phyloP scores from a whole-genome alignment of 1,140 invertebrate species.

The Papilio polyxenes region DNA sequence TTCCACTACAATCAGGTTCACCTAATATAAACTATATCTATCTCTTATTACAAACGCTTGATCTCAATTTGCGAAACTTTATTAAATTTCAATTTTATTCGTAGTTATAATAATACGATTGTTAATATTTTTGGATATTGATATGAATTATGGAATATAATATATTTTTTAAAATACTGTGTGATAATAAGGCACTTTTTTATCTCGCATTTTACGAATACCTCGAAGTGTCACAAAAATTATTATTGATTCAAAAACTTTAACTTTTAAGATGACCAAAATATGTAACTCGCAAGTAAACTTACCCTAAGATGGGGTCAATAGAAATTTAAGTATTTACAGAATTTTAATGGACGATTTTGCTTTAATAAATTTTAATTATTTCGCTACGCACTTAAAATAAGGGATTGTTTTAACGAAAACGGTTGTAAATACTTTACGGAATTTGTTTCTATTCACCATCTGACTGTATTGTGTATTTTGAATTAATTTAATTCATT shows the following conservation, averaged over 20 bases:
- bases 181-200: not conserved
- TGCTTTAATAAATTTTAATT: too few relatives aligned
- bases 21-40: not conserved
- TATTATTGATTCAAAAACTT: not conserved
- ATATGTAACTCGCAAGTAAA: not conserved
- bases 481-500: not conserved
- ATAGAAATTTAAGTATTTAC: too few relatives aligned
- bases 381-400: too few relatives aligned
- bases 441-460: too few relatives aligned
- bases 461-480: not conserved
- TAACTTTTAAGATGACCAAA: not conserved
- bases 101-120: constrained; percentile 7
- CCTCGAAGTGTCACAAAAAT: constrained; percentile 13
- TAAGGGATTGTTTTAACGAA: too few relatives aligned
- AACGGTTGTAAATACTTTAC: too few relatives aligned
- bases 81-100: constrained; percentile 2
- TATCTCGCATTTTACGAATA: not conserved
- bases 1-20: not conserved
- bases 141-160: too few relatives aligned
- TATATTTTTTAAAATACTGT: not conserved
- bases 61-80: not conserved
- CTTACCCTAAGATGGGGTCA: not conserved
- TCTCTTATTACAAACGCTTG: not conserved
- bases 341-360: too few relatives aligned
- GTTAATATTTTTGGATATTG: constrained; percentile 3